phyloP scores from a whole-genome alignment of 2,797 vertebrate species.

The Chaetophractus vellerosus region DNA sequence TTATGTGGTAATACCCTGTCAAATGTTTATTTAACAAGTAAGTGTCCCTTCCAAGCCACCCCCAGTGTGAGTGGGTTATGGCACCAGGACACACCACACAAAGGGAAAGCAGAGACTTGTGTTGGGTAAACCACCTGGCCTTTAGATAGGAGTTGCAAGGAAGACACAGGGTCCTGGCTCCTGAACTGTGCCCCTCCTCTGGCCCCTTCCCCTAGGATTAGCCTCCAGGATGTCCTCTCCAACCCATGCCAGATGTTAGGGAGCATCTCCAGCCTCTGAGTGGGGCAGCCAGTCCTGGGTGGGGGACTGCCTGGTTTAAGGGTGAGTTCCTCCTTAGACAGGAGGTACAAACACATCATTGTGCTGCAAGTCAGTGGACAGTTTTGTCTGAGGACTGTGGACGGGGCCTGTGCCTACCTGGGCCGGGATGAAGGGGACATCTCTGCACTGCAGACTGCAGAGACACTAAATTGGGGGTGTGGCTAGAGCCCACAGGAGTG shows the following conservation, averaged over 20 bases:
- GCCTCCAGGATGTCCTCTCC: neutral
- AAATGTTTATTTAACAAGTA: slow-evolving; percentile 40
- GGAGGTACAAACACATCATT: neutral
- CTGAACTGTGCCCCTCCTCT: neutral
- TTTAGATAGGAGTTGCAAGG: neutral
- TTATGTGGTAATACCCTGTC: neutral
- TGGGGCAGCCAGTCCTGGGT: neutral
- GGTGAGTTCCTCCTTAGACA: neutral
- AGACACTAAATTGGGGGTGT: neutral
- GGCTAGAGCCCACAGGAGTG: neutral
- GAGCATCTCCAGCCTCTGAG: neutral
- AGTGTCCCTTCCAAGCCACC: neutral
- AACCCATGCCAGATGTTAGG: neutral
- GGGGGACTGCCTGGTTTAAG: neutral
- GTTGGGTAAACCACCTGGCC: neutral
- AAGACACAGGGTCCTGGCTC: neutral
- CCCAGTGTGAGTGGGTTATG: neutral
- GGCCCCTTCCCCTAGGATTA: neutral
- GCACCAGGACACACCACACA: neutral
- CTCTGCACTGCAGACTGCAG: neutral
- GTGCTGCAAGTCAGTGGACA: neutral
- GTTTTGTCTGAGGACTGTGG: neutral
- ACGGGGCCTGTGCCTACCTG: neutral
- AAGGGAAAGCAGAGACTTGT: neutral
- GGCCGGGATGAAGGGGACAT: neutral